A percentile compares a stretch with the other conserved stretches of the same genome.
Evolutionary conservation across 2,888 invertebrate genomes (phyloP).

Genomic region (Encarsia formosa): DNA sequence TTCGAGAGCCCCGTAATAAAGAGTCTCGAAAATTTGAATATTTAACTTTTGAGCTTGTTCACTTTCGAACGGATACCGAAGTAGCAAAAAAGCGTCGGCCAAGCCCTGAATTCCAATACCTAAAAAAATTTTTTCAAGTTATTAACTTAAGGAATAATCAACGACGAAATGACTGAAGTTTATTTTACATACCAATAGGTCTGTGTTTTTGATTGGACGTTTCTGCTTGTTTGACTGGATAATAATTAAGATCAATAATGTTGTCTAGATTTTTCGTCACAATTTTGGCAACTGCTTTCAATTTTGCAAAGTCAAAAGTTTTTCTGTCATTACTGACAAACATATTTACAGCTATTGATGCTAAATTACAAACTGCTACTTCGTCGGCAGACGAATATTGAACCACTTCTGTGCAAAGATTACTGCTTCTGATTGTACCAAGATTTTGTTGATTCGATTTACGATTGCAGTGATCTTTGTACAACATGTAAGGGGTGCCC

Average conservation of each 20-base stretch:
- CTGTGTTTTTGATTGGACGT: slow-evolving; percentile 83
- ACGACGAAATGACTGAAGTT: too few relatives aligned
- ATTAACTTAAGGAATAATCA: too few relatives aligned
- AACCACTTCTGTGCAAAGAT: slow-evolving; percentile 96
- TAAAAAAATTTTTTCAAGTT: too few relatives aligned
- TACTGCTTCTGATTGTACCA: slow-evolving; percentile 97
- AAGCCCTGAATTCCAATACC: slow-evolving; percentile 95
- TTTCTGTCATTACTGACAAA: slow-evolving; percentile 74
- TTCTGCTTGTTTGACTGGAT: slow-evolving; percentile 86
- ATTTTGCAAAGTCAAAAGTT: slow-evolving; percentile 81
- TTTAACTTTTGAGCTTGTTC: slow-evolving; percentile 81
- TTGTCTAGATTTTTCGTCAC: slow-evolving; percentile 90
- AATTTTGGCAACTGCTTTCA: slow-evolving; percentile 83
- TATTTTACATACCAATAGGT: slow-evolving; percentile 71
- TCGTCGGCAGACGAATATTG: slow-evolving; percentile 91
- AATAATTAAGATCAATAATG: slow-evolving; percentile 94
- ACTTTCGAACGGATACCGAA: slow-evolving; percentile 91
- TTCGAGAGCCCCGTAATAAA: slow-evolving; percentile 93
- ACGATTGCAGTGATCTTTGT: slow-evolving; percentile 92
- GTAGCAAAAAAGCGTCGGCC: slow-evolving; percentile 92
- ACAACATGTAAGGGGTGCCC: slow-evolving; percentile 96
- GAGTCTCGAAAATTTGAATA: slow-evolving; percentile 94
- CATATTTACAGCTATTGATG: slow-evolving; percentile 94
- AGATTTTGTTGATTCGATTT: slow-evolving; percentile 98
- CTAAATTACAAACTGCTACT: slow-evolving; percentile 96